Evolutionary conservation across 2,888 invertebrate genomes (phyloP), one percentile per base, ranked within the genome.

Genomic region (Ischnus inquisitorius): DNA sequence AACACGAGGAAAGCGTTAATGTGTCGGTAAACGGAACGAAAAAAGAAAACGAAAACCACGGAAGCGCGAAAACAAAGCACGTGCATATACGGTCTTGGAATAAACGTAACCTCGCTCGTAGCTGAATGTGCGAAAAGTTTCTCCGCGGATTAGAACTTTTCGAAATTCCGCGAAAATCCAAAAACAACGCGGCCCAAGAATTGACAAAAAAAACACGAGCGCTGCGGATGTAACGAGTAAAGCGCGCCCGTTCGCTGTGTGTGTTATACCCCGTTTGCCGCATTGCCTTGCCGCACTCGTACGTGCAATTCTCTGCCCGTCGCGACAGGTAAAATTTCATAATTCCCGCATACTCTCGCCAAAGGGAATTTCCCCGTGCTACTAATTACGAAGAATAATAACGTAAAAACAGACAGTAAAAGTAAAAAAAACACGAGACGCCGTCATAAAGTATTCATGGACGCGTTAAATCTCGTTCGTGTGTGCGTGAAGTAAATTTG

Each of bases 231-330:
- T 43, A 43, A n/a, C 43, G 43, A 67, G 80, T 71, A 71, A 64
- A 76, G 80, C 54, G 77, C 46, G 41, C 25, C 67, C 57, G 60
- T 79, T 76, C 74, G 72, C 64, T 57, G 57, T 85, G 79, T 82
- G 85, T 75, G 82, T 79, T 65, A 51, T 57, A 68, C 69, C 54
- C 34, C 74, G 79, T 80, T 78, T 76, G 85, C 82, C 86, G 82
- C 84, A 79, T 77, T 82, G 83, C 82, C 68, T 67, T 82, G 65
- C 76, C 82, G 78, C 78, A 84, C 54, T 69, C 62, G 68, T 60
- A 46, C 68, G 14, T 48, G 62, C 62, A 48, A 34, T n/a, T n/a
- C n/a, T n/a, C 16, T 1, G 54, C 22, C 54, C 10, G 22, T 12
- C 6, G 8, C 22, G 22, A 48, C 19, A 16, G 8, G 54, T n/a